A percentile compares a stretch with the other conserved stretches of the same genome.
These are phyloP conservation scores for Amblyornis subalaris DNA, from an alignment of 2,113 vertebrate species.

Conservation along the genomic window DNA sequence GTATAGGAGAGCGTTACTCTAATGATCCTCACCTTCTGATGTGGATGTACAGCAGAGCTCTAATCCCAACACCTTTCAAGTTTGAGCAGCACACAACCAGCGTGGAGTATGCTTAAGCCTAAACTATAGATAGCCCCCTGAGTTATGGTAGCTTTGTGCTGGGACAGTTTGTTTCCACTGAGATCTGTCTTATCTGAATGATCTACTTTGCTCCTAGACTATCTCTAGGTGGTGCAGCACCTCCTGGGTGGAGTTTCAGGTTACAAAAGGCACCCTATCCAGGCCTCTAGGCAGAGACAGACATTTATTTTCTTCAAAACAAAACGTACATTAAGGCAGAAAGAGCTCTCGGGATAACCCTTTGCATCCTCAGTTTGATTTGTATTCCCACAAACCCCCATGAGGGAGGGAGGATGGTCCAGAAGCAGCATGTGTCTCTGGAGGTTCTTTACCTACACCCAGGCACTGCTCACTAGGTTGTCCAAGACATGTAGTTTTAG, in stretches of 20 bases:
- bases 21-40: slow-evolving; percentile 35
- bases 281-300: background rate
- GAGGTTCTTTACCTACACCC: background rate
- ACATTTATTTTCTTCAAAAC: background rate
- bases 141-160: background rate
- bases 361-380: background rate
- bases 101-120: background rate
- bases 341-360: background rate
- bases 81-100: slow-evolving; percentile 23
- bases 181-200: background rate
- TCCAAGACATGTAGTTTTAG: background rate
- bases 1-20: background rate
- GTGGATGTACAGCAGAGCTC: slow-evolving; percentile 19
- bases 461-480: background rate
- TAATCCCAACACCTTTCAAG: slow-evolving; percentile 50
- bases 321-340: background rate
- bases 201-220: background rate
- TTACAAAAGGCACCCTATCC: background rate
- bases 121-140: background rate
- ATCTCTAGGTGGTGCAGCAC: background rate
- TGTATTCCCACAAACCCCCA: background rate
- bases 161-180: background rate
- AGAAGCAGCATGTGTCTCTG: background rate
- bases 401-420: background rate
- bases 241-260: background rate